A percentile compares a stretch with the other conserved stretches of the same genome.
phyloP scores from a whole-genome alignment of 1,140 invertebrate species.

The Octopus sinensis region DNA sequence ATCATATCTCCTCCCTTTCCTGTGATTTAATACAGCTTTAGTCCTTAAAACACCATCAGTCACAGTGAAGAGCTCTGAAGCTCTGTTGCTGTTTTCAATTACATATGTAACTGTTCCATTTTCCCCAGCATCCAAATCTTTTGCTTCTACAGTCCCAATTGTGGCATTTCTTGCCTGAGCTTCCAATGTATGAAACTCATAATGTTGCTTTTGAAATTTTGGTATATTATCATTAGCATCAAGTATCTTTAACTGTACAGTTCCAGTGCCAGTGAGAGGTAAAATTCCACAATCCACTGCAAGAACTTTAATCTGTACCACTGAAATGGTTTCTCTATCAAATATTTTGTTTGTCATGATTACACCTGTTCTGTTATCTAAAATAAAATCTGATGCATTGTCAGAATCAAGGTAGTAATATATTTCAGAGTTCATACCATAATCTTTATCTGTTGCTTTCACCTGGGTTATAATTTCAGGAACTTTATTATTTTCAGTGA shows the following conservation, averaged over 20 bases:
- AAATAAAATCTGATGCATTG: constrained; percentile 86
- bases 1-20: constrained; percentile 71
- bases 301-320: constrained; percentile 85
- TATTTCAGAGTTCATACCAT: constrained; percentile 89
- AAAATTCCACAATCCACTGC: constrained; percentile 83
- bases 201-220: constrained; percentile 33
- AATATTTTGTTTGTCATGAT: constrained; percentile 79
- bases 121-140: constrained; percentile 82
- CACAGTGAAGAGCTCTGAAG: constrained; percentile 58
- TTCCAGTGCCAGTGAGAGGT: constrained; percentile 77
- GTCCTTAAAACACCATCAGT: constrained; percentile 63
- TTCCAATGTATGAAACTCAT: constrained; percentile 63
- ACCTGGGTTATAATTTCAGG: constrained; percentile 80
- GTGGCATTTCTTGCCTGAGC: constrained; percentile 70
- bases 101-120: constrained; percentile 81
- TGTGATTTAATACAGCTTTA: constrained; percentile 79
- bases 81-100: constrained; percentile 70
- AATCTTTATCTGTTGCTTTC: constrained; percentile 88
- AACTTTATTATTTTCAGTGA: constrained; percentile 83
- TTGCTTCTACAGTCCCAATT: constrained; percentile 77
- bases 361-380: constrained; percentile 80
- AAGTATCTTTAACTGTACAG: constrained; percentile 82
- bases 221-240: constrained; percentile 94
- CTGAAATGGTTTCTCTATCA: constrained; percentile 79
- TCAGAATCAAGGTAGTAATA: constrained; percentile 72